phyloP scores from a whole-genome alignment of 2,888 invertebrate genomes.

The Stenchaetothrips biformis region DNA sequence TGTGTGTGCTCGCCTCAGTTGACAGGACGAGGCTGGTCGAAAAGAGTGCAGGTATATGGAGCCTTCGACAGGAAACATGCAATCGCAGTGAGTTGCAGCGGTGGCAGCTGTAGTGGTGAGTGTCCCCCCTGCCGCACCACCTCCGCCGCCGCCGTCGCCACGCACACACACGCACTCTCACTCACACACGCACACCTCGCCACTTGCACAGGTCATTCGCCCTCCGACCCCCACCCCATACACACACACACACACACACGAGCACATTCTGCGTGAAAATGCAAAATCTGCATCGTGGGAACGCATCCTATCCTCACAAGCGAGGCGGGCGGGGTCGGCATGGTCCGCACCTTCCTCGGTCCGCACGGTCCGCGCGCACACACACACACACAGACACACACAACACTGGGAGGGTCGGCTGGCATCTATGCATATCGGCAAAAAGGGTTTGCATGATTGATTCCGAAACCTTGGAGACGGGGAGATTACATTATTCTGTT shows the following conservation, averaged over 20 bases:
- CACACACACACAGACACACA: too few relatives aligned
- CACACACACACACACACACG: neutral
- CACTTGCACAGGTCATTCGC: slow-evolving; percentile 1
- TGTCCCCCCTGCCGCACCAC: neutral
- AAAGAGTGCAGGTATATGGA: slow-evolving; percentile 13
- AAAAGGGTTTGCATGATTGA: slow-evolving; percentile 19
- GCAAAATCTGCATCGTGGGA: slow-evolving; percentile 24
- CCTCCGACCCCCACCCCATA: neutral
- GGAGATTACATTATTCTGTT: neutral
- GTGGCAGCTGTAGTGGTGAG: neutral
- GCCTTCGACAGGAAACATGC: slow-evolving; percentile 11
- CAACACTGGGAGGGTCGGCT: too few relatives aligned
- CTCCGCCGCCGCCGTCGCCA: neutral
- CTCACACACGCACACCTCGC: neutral
- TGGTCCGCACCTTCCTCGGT: too few relatives aligned
- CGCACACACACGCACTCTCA: neutral
- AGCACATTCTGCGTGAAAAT: slow-evolving; percentile 1
- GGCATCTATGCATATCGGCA: too few relatives aligned
- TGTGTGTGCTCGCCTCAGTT: neutral
- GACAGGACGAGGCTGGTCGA: neutral
- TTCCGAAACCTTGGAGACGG: neutral
- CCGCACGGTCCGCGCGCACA: too few relatives aligned
- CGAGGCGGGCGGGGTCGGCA: too few relatives aligned
- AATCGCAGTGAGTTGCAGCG: neutral
- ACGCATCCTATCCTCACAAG: neutral